These are phyloP conservation scores for Idris sp. DNA, from an alignment of 1,140 invertebrate genomes.

Conservation along the genomic window DNA sequence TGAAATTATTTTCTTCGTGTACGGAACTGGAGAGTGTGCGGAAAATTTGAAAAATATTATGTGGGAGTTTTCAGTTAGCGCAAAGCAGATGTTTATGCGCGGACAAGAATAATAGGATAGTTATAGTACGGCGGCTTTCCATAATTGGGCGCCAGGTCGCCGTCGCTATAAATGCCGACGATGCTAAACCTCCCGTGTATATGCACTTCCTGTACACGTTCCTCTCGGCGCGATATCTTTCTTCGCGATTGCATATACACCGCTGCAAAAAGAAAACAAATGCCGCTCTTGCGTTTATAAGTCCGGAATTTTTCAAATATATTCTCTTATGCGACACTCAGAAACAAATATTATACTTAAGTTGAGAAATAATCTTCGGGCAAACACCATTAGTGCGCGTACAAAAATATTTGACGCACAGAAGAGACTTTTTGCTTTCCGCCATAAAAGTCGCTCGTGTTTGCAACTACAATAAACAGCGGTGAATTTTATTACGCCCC, in stretches of 20 bases:
- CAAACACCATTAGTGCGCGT: conserved; percentile 42
- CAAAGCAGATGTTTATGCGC: conserved; percentile 62
- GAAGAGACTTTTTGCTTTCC: conserved; percentile 10
- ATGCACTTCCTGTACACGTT: conserved; percentile 52
- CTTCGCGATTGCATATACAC: conserved; percentile 52
- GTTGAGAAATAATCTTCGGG: conserved; percentile 27
- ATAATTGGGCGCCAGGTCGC: conserved; percentile 70
- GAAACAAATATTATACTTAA: too few relatives aligned
- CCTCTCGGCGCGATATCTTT: conserved; percentile 54
- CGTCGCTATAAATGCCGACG: conserved; percentile 52
- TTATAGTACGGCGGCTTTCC: conserved; percentile 68
- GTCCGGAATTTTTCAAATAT: conserved; percentile 59
- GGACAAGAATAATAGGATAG: conserved; percentile 70
- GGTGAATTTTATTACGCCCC: conserved; percentile 28
- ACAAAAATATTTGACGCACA: conserved; percentile 29
- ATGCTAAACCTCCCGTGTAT: conserved; percentile 44
- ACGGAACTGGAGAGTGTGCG: too few relatives aligned
- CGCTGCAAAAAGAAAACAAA: conserved; percentile 47
- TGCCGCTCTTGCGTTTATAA: conserved; percentile 53
- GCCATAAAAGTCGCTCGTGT: conserved; percentile 41
- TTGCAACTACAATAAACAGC: conserved; percentile 36
- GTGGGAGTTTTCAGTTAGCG: conserved; percentile 67
- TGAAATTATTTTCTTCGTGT: too few relatives aligned
- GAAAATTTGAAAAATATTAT: conserved; percentile 24
- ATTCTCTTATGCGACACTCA: too few relatives aligned